Conservation (phyloP, 2,888 invertebrate genomes). For the Melipona beecheii region DNA sequence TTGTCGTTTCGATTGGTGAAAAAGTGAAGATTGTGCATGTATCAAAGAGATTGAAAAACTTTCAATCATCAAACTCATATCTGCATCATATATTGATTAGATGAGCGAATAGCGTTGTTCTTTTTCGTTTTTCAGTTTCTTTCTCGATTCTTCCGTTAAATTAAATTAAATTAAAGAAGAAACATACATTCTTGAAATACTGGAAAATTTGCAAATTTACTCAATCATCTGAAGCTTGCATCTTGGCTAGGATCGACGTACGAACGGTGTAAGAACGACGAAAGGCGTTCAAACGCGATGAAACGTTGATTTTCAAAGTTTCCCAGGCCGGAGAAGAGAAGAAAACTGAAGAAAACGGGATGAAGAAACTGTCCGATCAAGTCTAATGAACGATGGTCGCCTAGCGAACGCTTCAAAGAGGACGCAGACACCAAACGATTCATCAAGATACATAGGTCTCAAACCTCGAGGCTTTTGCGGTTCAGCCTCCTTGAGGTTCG, state of each 20-base stretch:
- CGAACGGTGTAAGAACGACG: background rate
- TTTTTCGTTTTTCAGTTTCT: too few relatives aligned
- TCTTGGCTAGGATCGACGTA: background rate
- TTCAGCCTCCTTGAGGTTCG: slow-evolving; percentile 73
- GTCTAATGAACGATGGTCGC: slow-evolving; percentile 77
- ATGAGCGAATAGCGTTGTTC: too few relatives aligned
- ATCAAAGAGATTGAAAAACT: too few relatives aligned
- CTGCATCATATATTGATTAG: too few relatives aligned
- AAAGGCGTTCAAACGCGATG: background rate
- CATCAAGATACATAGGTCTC: slow-evolving; percentile 76
- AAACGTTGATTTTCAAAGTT: slow-evolving; percentile 35
- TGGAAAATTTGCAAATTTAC: background rate
- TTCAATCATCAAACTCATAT: too few relatives aligned
- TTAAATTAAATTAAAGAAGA: too few relatives aligned
- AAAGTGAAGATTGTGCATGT: background rate
- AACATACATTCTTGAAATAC: background rate
- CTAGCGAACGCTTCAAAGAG: slow-evolving; percentile 78
- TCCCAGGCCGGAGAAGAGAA: slow-evolving; percentile 9
- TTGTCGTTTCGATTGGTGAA: background rate
- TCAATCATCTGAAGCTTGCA: background rate
- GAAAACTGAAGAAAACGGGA: slow-evolving; percentile 47
- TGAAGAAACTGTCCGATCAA: slow-evolving; percentile 73
- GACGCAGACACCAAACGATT: slow-evolving; percentile 74
- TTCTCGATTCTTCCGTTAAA: too few relatives aligned
- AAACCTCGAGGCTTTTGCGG: slow-evolving; percentile 75